These are phyloP conservation scores for Toxotes lorentzi DNA, from an alignment of 2,797 vertebrate genomes.

Conservation along the genomic window DNA sequence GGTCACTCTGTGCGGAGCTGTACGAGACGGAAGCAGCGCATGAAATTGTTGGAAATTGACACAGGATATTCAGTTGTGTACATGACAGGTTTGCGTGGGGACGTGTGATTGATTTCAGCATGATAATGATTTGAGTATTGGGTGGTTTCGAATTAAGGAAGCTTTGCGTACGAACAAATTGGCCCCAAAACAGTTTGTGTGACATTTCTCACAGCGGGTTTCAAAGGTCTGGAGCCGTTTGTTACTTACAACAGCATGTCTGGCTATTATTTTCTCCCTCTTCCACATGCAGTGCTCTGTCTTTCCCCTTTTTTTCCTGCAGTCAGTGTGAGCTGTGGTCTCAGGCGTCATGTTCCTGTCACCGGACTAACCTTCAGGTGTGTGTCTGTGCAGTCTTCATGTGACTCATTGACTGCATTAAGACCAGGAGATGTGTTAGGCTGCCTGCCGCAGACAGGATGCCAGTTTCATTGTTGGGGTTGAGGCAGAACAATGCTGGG, in stretches of 20 bases:
- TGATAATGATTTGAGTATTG: slow-evolving; percentile 20
- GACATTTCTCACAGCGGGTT: slow-evolving; percentile 47
- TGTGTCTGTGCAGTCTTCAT: slow-evolving; percentile 11
- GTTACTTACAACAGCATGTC: not conserved
- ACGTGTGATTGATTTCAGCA: slow-evolving; percentile 42
- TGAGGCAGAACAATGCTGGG: slow-evolving; percentile 78
- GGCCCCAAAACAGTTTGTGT: slow-evolving; percentile 16
- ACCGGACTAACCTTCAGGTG: slow-evolving; percentile 59
- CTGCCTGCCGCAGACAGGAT: slow-evolving; percentile 78
- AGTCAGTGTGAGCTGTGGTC: slow-evolving; percentile 9
- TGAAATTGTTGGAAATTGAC: slow-evolving; percentile 66
- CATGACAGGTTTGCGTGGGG: slow-evolving; percentile 31
- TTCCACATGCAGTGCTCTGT: not conserved
- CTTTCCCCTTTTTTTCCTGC: not conserved
- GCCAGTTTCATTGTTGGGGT: slow-evolving; percentile 79
- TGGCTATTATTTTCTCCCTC: not conserved
- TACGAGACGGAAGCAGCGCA: slow-evolving; percentile 20
- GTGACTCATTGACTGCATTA: slow-evolving; percentile 34
- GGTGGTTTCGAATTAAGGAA: slow-evolving; percentile 21
- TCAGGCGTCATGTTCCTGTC: slow-evolving; percentile 27
- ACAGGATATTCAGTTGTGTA: slow-evolving; percentile 39
- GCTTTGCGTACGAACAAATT: not conserved
- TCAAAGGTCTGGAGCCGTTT: slow-evolving; percentile 19
- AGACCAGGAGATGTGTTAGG: slow-evolving; percentile 22
- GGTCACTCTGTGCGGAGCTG: slow-evolving; percentile 27